Conservation (phyloP, 2,113 vertebrate species). For the Ellobius talpinus region DNA sequence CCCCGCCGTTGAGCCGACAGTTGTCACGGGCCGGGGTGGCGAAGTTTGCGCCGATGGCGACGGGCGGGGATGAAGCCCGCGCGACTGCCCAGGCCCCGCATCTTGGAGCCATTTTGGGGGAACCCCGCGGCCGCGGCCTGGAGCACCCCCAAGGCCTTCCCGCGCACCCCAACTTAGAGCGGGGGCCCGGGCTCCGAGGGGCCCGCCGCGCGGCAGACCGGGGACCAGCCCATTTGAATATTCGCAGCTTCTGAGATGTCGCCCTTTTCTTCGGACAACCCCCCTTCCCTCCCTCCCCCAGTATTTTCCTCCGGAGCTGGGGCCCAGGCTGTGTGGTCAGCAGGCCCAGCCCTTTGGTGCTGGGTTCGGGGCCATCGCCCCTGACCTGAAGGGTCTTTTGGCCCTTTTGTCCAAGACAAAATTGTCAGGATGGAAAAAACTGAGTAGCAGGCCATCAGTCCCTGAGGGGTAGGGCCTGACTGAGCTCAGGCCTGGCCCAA, state of each 20-base stretch:
- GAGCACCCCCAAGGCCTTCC: conserved; percentile 33
- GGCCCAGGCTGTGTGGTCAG: conserved; percentile 32
- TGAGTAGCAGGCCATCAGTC: not conserved
- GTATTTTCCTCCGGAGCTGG: conserved; percentile 48
- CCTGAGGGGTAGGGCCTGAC: not conserved
- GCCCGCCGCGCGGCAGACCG: not conserved
- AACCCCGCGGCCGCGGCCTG: conserved; percentile 44
- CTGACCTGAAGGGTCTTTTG: not conserved
- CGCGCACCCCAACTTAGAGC: conserved; percentile 41
- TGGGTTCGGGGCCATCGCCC: not conserved
- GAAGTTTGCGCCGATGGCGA: conserved; percentile 66
- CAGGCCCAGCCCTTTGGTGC: not conserved
- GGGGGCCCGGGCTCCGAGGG: not conserved
- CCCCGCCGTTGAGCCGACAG: not conserved
- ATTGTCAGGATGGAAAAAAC: not conserved
- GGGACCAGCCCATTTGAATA: not conserved
- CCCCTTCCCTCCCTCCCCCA: not conserved
- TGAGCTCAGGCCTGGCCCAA: not conserved
- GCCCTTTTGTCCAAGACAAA: not conserved
- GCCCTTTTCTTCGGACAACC: conserved; percentile 32
- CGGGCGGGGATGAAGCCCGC: conserved; percentile 4
- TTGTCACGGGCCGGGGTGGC: not conserved
- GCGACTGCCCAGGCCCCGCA: not conserved
- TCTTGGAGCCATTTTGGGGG: conserved; percentile 78
- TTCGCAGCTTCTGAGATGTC: not conserved